These are phyloP conservation scores for Dicyrtomina minuta DNA, from an alignment of 2,888 invertebrate genomes.

Conservation along the genomic window DNA sequence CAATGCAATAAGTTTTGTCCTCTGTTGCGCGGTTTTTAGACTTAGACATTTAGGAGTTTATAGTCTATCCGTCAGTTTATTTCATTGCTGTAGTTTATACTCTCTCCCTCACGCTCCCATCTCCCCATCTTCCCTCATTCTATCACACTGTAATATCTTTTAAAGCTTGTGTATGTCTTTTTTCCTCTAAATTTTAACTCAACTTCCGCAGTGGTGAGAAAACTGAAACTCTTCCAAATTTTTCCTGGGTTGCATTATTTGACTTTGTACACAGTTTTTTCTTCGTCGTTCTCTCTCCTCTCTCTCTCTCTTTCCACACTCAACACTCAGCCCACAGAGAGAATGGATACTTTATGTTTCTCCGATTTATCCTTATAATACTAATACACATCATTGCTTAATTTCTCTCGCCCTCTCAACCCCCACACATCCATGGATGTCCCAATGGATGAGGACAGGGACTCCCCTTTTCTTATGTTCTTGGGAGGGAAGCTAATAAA, in stretches of 20 bases:
- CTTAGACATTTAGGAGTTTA: neutral
- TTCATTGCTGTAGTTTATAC: neutral
- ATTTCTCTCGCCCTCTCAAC: neutral
- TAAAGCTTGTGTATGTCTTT: neutral
- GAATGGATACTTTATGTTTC: neutral
- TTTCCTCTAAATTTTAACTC: neutral
- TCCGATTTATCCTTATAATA: neutral
- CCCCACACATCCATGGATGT: neutral
- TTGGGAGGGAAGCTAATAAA: slow-evolving; percentile 6
- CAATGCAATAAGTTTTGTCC: too few relatives aligned
- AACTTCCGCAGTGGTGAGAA: slow-evolving; percentile 20
- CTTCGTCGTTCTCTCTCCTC: neutral
- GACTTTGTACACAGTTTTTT: slow-evolving; percentile 5
- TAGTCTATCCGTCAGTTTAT: slow-evolving; percentile 1
- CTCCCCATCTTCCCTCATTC: neutral
- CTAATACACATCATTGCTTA: neutral
- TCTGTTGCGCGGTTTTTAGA: too few relatives aligned
- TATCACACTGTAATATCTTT: too few relatives aligned
- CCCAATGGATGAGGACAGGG: too few relatives aligned
- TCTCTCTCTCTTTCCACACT: neutral
- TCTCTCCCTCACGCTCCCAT: neutral
- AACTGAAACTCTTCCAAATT: slow-evolving; percentile 19
- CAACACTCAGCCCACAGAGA: neutral
- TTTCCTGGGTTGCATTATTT: neutral
- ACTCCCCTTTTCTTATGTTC: too few relatives aligned